Base-by-base conservation (phyloP, 2,888 invertebrate species). In the Cheilosia scutellata region DNA sequence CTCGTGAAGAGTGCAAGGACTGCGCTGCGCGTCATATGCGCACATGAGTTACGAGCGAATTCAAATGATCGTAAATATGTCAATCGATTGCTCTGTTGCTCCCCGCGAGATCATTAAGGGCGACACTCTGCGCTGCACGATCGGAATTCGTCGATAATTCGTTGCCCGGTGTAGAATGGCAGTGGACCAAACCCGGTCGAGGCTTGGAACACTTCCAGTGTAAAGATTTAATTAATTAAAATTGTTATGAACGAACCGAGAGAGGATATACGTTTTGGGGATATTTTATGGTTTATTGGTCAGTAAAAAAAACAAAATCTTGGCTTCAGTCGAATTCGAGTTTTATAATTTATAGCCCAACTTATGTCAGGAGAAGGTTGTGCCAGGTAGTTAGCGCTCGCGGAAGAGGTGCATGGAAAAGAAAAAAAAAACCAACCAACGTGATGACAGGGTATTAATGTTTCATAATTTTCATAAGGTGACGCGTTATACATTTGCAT, bases 1-100 rank as follows among this genome's bases (percentile, higher is more conserved):
- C 86, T 68, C 68, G 29, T 60, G 37, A 27, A 51, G 37, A 37
- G 51, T 37, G 37, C 49, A 66, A 37, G 37, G 37, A 25, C 31
- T 90, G 89, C 89, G 88, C 88, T 88, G 89, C 88, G 44, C 68
- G 47, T 82, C 75, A 86, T 76, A 77, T 72, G 55, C 76, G 47
- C 70, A 71, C 57, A 82, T 86, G 86, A 86, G 86, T 86, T 86
- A 86, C 77, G 86, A 77, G 63, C 72, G 44, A 77, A 86, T 86
- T 86, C 82, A 86, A 86, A 86, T 86, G 86, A 86, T 86, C 86
- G 82, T 86, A 86, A 86, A 86, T 86, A 86, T 86, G 86, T 86
- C 86, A 86, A 86, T 86, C 82, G 66, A 57, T 11, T 58, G 55
- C 42, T 11, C 42, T 13, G 53, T 5, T 47, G 75, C 75, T 60